A percentile compares a stretch with the other conserved stretches of the same genome.
Evolutionary conservation across 2,113 vertebrate genomes (phyloP).

Genomic region (Silurus asotus): DNA sequence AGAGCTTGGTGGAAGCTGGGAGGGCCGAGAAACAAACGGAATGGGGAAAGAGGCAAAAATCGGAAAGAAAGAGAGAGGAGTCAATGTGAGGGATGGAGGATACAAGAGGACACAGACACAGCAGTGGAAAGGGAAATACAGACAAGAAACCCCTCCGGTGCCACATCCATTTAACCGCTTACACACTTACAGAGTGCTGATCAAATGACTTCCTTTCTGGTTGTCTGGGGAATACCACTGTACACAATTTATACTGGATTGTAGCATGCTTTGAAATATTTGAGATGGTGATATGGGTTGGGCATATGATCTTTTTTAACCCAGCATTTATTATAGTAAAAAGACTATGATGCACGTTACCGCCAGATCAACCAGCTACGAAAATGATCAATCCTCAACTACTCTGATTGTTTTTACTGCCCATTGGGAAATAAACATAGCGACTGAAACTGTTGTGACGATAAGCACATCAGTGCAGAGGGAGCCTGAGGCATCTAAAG

Average conservation of each 20-base stretch:
- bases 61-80: slow-evolving; percentile 34
- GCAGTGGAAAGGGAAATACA: not conserved
- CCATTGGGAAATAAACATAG: not conserved
- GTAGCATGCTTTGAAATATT: not conserved
- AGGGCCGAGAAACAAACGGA: slow-evolving; percentile 41
- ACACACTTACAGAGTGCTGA: not conserved
- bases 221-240: not conserved
- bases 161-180: not conserved
- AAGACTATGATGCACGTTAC: not conserved
- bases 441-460: not conserved
- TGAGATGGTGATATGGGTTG: not conserved
- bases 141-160: not conserved
- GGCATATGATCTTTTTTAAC: not conserved
- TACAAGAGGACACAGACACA: slow-evolving; percentile 13
- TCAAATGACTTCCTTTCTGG: not conserved
- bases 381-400: not conserved
- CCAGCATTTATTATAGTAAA: not conserved
- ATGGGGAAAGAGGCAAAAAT: slow-evolving; percentile 47
- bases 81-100: slow-evolving; percentile 21
- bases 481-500: not conserved
- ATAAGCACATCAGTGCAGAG: not conserved
- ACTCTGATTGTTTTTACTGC: not conserved
- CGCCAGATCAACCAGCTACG: not conserved
- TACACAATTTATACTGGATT: not conserved
- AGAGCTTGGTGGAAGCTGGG: slow-evolving; percentile 73